Evolutionary conservation across 2,797 vertebrate genomes (phyloP).

Genomic region (Bradypodion pumilum): DNA sequence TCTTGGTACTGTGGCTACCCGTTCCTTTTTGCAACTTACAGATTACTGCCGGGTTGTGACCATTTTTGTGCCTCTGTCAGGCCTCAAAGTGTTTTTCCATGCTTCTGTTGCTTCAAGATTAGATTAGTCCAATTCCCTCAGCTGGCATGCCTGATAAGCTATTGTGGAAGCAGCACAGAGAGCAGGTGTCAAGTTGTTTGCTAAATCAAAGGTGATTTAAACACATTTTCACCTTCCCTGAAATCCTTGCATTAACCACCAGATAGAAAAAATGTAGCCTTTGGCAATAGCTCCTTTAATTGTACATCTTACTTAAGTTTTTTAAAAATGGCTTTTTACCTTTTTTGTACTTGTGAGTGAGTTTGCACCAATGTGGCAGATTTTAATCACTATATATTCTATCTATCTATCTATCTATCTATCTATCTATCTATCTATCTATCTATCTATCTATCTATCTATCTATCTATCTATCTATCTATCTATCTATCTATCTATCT

Average conservation of each 20-base stretch:
- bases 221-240: neutral
- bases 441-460: too few species aligned
- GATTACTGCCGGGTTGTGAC: slow-evolving; percentile 6
- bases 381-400: too few species aligned
- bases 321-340: neutral
- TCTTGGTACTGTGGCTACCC: slow-evolving; percentile 1
- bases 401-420: too few species aligned
- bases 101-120: slow-evolving; percentile 42
- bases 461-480: too few species aligned
- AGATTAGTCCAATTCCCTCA: slow-evolving; percentile 21
- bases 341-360: neutral
- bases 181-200: neutral
- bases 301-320: neutral
- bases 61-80: slow-evolving; percentile 8
- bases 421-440: too few species aligned
- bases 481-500: too few species aligned
- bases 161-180: slow-evolving; percentile 4
- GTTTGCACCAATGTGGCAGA: neutral
- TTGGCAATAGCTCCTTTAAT: slow-evolving; percentile 23
- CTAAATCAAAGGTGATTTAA: slow-evolving; percentile 19
- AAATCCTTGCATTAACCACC: slow-evolving; percentile 5
- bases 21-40: slow-evolving; percentile 11
- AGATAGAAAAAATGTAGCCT: neutral
- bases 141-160: slow-evolving; percentile 26
- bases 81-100: slow-evolving; percentile 38